Evolutionary conservation across 2,113 vertebrate genomes (phyloP).

Genomic region (Myotis yumanensis): DNA sequence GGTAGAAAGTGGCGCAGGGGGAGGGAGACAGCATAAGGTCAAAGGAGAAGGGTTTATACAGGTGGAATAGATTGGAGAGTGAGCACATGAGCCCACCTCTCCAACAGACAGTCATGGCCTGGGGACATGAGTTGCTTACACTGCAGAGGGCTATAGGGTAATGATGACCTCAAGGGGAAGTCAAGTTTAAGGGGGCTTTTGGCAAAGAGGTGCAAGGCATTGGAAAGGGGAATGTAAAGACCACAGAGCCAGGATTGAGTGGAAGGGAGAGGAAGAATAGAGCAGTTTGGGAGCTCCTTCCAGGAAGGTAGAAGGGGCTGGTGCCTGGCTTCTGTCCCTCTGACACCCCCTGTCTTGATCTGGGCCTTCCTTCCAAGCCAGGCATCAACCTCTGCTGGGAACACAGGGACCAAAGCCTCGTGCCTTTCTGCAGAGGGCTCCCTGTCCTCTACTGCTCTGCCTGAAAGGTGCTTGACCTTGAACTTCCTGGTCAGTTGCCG

Average conservation of each 20-base stretch:
- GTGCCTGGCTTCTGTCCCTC: neutral
- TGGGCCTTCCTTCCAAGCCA: neutral
- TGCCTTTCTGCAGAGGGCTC: neutral
- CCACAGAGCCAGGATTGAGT: neutral
- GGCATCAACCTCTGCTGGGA: no score
- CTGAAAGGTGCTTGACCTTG: neutral
- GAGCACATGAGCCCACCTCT: fast-evolving
- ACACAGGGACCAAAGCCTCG: neutral
- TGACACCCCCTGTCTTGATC: neutral
- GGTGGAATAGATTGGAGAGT: fast-evolving
- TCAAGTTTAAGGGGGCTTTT: neutral
- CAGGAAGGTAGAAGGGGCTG: neutral
- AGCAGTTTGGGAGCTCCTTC: neutral
- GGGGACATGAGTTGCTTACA: neutral
- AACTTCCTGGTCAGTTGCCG: neutral
- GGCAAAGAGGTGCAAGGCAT: neutral
- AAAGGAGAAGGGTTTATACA: neutral
- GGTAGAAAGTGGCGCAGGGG: neutral
- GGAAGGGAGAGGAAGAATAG: neutral
- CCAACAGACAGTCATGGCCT: neutral
- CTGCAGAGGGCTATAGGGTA: neutral
- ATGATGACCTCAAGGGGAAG: neutral
- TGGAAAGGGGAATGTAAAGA: fast-evolving
- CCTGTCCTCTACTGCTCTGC: neutral
- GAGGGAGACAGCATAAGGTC: neutral